phyloP scores from a whole-genome alignment of 1,140 invertebrate genomes.

The Oryctes rhinoceros region DNA sequence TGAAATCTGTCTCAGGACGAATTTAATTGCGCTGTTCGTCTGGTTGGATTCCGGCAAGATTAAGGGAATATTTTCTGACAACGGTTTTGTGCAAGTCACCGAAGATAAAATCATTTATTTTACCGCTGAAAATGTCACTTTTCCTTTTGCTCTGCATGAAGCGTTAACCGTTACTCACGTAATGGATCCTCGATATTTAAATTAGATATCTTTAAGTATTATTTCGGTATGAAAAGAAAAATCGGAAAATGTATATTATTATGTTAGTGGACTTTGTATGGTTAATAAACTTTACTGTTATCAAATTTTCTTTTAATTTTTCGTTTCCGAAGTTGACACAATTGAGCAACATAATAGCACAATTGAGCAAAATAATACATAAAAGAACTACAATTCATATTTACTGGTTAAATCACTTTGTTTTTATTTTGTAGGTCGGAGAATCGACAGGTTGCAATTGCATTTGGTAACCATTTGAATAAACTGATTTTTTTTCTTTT shows the following conservation, averaged over 20 bases:
- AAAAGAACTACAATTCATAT: too few species aligned
- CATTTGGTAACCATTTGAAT: too few species aligned
- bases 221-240: not conserved
- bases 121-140: conserved; percentile 15
- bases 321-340: too few species aligned
- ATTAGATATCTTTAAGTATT: not conserved
- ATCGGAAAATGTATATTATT: not conserved
- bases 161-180: conserved; percentile 32
- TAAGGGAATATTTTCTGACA: conserved; percentile 57
- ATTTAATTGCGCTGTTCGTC: conserved; percentile 59
- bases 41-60: conserved; percentile 56
- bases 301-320: too few species aligned
- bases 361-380: too few species aligned
- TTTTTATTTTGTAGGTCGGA: too few species aligned
- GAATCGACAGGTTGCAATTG: too few species aligned
- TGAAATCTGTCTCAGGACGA: conserved; percentile 54
- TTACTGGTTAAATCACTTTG: too few species aligned
- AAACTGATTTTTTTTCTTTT: too few species aligned
- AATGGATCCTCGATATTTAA: conserved; percentile 25
- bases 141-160: not conserved
- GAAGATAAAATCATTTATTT: conserved; percentile 54
- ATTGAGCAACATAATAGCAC: too few species aligned
- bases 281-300: too few species aligned
- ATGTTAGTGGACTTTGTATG: not conserved
- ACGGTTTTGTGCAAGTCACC: conserved; percentile 59